Percentiles rank a stretch among this genome's conserved stretches.
Evolutionary conservation across 2,113 vertebrate species (phyloP).

Genomic region (Phaethon lepturus): DNA sequence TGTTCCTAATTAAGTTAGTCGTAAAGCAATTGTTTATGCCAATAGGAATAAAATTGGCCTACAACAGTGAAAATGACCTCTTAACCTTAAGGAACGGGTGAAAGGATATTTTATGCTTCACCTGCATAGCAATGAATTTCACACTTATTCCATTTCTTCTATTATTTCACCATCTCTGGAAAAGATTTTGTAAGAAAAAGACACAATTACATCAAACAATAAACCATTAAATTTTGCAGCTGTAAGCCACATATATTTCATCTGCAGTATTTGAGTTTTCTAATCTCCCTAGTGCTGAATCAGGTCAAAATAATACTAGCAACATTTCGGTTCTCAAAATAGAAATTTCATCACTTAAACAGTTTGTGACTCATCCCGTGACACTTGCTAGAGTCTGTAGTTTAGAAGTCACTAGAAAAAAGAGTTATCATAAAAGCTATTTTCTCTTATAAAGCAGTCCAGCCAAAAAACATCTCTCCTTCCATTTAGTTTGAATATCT

Average conservation of each 20-base stretch:
- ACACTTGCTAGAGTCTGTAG: background rate
- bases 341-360: background rate
- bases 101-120: background rate
- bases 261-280: background rate
- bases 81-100: background rate
- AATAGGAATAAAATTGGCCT: background rate
- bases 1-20: background rate
- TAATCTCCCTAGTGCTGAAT: background rate
- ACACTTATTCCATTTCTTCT: background rate
- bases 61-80: background rate
- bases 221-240: background rate
- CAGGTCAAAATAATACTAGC: background rate
- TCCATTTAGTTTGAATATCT: background rate
- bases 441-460: background rate
- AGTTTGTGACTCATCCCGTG: background rate
- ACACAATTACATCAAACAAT: background rate
- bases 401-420: background rate
- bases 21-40: background rate
- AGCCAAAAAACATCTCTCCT: background rate
- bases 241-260: background rate
- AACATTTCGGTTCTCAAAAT: background rate
- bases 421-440: background rate
- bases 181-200: background rate
- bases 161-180: background rate
- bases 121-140: background rate